Percentiles rank a stretch among this genome's conserved stretches.
Conservation (phyloP, 2,888 invertebrate genomes). For the Campoplex capitator region DNA sequence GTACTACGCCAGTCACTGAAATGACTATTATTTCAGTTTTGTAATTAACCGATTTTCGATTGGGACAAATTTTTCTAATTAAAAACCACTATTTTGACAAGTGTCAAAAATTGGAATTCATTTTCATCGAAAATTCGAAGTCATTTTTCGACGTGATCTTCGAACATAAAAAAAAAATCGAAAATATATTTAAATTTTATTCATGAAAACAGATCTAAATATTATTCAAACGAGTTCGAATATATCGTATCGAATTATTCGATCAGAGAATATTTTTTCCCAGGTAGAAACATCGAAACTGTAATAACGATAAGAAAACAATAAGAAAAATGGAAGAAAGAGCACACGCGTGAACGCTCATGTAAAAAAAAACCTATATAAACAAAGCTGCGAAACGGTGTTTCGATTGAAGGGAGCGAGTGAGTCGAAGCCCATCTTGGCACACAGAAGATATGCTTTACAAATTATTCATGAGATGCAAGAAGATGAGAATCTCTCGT, state of each 20-base stretch:
- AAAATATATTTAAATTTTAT: background rate
- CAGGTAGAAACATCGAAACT: conserved; percentile 40
- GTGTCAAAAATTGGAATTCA: background rate
- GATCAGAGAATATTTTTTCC: background rate
- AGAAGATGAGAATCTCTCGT: conserved; percentile 70
- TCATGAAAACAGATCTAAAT: background rate
- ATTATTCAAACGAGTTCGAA: background rate
- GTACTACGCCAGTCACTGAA: no score
- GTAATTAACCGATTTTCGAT: no score
- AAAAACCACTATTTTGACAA: no score
- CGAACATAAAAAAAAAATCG: background rate
- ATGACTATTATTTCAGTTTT: no score
- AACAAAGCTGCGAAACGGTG: conserved; percentile 41
- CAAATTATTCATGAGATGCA: conserved; percentile 65
- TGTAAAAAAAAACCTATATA: conserved; percentile 10
- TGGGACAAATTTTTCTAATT: no score
- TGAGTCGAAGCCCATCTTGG: conserved; percentile 31
- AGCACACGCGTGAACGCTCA: background rate
- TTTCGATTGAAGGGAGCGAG: conserved; percentile 55
- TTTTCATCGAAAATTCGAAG: background rate
- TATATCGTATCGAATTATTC: background rate
- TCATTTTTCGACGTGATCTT: background rate
- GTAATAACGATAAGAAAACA: conserved; percentile 15
- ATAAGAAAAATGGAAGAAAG: background rate
- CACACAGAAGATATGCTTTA: conserved; percentile 9